A percentile compares a stretch with the other conserved stretches of the same genome.
Conservation (phyloP, 2,113 vertebrate genomes). For the Rhynchopsitta pachyrhyncha region DNA sequence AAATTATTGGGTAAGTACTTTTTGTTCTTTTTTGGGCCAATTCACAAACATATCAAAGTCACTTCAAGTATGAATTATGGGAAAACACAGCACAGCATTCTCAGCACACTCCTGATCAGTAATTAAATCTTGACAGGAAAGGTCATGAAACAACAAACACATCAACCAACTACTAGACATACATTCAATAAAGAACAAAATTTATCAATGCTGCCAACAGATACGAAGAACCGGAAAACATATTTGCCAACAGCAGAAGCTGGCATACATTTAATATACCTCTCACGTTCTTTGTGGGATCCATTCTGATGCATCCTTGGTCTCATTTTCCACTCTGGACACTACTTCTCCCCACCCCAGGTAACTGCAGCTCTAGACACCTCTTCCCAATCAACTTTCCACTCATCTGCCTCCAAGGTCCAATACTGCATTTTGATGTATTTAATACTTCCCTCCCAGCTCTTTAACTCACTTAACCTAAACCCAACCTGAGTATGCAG, state of each 20-base stretch:
- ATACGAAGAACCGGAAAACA: neutral
- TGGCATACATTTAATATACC: slow-evolving; percentile 20
- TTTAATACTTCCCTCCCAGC: neutral
- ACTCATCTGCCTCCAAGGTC: neutral
- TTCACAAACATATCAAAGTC: neutral
- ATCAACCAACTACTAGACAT: neutral
- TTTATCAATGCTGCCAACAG: neutral
- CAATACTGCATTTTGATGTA: neutral
- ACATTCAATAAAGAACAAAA: neutral
- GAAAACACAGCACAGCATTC: neutral
- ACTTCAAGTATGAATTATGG: neutral
- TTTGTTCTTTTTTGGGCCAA: neutral
- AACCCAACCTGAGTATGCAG: neutral
- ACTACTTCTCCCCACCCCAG: neutral
- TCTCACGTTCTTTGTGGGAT: neutral
- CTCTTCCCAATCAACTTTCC: neutral
- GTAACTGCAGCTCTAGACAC: neutral
- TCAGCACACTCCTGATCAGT: neutral
- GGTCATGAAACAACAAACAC: neutral
- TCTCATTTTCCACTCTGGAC: neutral
- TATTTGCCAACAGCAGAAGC: neutral
- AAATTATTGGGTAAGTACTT: neutral
- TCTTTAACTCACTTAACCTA: neutral
- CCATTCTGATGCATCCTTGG: neutral
- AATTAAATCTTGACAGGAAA: neutral